These are phyloP conservation scores for Caenorhabditis sulstoni DNA, from an alignment of 2,888 invertebrate species.

Conservation along the genomic window DNA sequence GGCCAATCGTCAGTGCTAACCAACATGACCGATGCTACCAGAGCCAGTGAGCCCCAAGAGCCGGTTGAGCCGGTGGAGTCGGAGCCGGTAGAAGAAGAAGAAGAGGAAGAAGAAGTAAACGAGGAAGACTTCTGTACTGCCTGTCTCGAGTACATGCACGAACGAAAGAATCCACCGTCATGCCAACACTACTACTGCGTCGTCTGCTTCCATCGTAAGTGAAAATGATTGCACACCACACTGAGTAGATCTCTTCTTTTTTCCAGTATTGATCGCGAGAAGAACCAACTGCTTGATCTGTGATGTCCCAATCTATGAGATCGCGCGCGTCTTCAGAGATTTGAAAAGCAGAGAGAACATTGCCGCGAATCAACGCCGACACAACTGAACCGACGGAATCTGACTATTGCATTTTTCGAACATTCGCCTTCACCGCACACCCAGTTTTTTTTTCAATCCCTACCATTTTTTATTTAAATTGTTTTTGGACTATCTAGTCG, in stretches of 20 bases:
- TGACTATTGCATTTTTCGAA: no score
- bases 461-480: no score
- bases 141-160: constrained; percentile 13
- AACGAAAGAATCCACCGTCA: constrained; percentile 37
- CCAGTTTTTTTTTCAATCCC: no score
- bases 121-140: constrained; percentile 46
- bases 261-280: constrained; percentile 41
- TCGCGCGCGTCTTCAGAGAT: constrained; percentile 33
- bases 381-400: neutral
- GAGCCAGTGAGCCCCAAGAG: neutral
- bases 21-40: no score
- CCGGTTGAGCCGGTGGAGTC: neutral
- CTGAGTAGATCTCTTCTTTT: neutral
- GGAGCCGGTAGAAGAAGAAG: neutral
- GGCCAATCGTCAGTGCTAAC: no score
- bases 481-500: no score
- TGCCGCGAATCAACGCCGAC: constrained; percentile 29
- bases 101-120: constrained; percentile 2
- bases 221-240: neutral
- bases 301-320: constrained; percentile 39
- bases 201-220: constrained; percentile 39
- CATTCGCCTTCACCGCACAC: no score
- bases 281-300: constrained; percentile 40
- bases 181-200: constrained; percentile 43
- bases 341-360: constrained; percentile 45